Evolutionary conservation across 1,140 invertebrate genomes (phyloP), one percentile per base, ranked within the genome.

Genomic region (Cheumatopsyche charites): DNA sequence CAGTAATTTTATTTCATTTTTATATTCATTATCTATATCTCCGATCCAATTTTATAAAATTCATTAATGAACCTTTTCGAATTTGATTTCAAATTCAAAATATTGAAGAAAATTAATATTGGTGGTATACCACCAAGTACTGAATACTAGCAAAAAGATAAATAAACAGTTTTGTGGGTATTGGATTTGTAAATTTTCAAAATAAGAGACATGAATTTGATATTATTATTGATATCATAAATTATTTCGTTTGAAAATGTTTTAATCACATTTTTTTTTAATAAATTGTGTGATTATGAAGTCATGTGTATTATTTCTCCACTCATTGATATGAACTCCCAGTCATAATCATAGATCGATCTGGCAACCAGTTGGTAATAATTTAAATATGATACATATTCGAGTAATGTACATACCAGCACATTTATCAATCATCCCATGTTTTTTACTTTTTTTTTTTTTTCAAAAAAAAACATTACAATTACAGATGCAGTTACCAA

Each of bases 171-270:
- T 23, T 26, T 21, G 19, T 61, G 25, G 17, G 12, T 21, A 21
- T 61, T 17, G 12, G 12, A 25, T 19, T 29, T 62, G 58, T 29
- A 29, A 26, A 23, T 26, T n/a, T 1, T 62, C 58, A 25, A 29
- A 12, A 25, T 41, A n/a, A 62, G 29, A 41, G 58, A 62, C 29
- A 25, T 62, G 23, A 62, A 62, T 62, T 62, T 62, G 29, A 62
- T 29, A 41, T 55, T 21, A 58, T 45, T 67, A 67, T 9, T 26
- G 63, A 19, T 67, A 67, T 67, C 11, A 19, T 47, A 47, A 67
- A 67, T 67, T 67, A 67, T 67, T 47, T 67, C 43, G 17, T 65
- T 65, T 45, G 25, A 65, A 65, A 65, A 47, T 45, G 42, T 47
- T 45, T 67, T 58, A 58, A 58, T 58, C 55, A 49, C 42, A 43